Evolutionary conservation across 2,797 vertebrate species (phyloP).

Genomic region (Sciurus vulgaris): DNA sequence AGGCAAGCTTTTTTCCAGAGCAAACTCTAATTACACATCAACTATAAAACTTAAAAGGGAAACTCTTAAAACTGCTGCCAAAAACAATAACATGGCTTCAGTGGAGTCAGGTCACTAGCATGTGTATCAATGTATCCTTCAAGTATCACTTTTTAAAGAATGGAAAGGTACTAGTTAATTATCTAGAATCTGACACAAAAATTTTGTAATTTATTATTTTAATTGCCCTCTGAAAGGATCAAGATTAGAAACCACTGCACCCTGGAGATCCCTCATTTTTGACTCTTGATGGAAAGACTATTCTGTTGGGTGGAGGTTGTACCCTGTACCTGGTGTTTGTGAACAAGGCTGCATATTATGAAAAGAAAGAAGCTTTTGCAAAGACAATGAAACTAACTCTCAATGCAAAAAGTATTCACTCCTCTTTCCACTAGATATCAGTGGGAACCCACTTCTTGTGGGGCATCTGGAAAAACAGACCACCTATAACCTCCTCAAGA

Average conservation of each 20-base stretch:
- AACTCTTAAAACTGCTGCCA: slow-evolving; percentile 32
- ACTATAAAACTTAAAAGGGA: slow-evolving; percentile 22
- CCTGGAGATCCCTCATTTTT: slow-evolving; percentile 96
- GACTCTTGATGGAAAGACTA: slow-evolving; percentile 93
- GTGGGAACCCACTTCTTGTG: not conserved
- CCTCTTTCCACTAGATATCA: slow-evolving; percentile 61
- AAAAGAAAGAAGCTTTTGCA: slow-evolving; percentile 97
- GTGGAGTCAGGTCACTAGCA: not conserved
- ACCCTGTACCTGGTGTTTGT: slow-evolving; percentile 96
- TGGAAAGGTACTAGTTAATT: not conserved
- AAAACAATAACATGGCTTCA: not conserved
- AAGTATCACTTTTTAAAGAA: not conserved
- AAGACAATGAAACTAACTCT: slow-evolving; percentile 93
- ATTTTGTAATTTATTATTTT: slow-evolving; percentile 58
- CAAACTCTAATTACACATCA: slow-evolving; percentile 2
- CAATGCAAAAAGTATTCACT: slow-evolving; percentile 89
- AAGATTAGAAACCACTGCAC: slow-evolving; percentile 96
- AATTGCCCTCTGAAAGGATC: slow-evolving; percentile 90
- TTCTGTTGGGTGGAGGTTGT: slow-evolving; percentile 91
- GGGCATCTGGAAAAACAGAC: not conserved
- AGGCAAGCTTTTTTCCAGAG: slow-evolving; percentile 5
- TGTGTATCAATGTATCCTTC: not conserved
- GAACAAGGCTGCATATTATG: slow-evolving; percentile 98
- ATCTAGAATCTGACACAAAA: not conserved
- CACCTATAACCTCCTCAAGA: not conserved